Evolutionary conservation across 2,113 vertebrate species (phyloP).

Genomic region (Corythaixoides concolor): DNA sequence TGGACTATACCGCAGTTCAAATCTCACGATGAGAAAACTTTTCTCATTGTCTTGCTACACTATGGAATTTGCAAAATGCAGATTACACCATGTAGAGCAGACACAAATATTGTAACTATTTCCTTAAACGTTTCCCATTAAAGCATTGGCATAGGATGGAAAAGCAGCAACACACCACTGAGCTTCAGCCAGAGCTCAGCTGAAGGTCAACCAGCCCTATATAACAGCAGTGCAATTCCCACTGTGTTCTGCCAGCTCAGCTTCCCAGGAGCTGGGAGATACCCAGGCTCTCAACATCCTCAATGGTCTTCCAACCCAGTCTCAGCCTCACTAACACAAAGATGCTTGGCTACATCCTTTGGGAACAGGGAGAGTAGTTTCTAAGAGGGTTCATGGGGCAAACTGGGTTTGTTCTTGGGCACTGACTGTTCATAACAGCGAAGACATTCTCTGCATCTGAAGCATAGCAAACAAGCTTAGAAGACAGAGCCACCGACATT

Average conservation of each 20-base stretch:
- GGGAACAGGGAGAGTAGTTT: not conserved
- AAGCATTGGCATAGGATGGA: not conserved
- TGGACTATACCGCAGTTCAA: not conserved
- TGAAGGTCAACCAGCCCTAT: not conserved
- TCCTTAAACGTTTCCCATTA: constrained; percentile 7
- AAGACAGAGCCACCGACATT: not conserved
- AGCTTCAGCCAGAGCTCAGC: not conserved
- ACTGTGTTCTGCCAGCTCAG: not conserved
- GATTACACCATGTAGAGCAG: not conserved
- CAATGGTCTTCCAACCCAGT: not conserved
- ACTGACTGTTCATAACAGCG: not conserved
- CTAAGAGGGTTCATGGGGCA: not conserved
- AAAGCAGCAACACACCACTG: not conserved
- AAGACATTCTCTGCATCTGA: not conserved
- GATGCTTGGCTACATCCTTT: not conserved
- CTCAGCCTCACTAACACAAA: not conserved
- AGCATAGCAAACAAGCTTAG: not conserved
- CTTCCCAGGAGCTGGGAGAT: not conserved
- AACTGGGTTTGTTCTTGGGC: not conserved
- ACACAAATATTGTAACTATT: not conserved
- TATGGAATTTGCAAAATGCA: not conserved
- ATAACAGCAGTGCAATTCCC: not conserved
- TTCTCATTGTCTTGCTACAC: not conserved
- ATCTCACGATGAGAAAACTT: not conserved
- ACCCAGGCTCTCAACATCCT: not conserved